Conservation (phyloP, 1,140 invertebrate genomes). For the Drosophila guanche region DNA sequence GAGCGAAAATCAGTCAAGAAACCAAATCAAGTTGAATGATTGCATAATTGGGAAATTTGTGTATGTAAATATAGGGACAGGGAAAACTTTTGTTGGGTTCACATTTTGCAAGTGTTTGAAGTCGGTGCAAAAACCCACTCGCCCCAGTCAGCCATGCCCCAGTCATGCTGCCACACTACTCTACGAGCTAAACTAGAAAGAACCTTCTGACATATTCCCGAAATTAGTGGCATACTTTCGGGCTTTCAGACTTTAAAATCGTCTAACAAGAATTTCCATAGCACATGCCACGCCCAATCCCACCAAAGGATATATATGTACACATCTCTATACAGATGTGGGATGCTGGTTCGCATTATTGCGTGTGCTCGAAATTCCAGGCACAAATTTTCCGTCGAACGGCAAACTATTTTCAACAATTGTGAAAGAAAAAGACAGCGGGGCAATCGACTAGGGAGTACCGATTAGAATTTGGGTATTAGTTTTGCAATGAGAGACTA, state of each 20-base stretch:
- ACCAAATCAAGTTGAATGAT: slow-evolving; percentile 67
- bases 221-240: slow-evolving; percentile 43
- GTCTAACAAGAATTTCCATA: slow-evolving; percentile 17
- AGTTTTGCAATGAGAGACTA: too few relatives aligned
- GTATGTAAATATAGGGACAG: slow-evolving; percentile 26
- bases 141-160: background rate
- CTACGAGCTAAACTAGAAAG: too few relatives aligned
- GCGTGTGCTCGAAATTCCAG: slow-evolving; percentile 3
- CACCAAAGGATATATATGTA: background rate
- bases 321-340: background rate
- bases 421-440: too few relatives aligned
- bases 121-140: slow-evolving; percentile 5
- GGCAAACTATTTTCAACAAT: too few relatives aligned
- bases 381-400: too few relatives aligned
- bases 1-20: slow-evolving; percentile 65
- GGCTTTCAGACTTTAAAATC: slow-evolving; percentile 16
- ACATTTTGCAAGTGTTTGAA: slow-evolving; percentile 44
- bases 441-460: too few relatives aligned
- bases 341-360: slow-evolving; percentile 4
- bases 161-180: background rate
- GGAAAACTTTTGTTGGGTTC: slow-evolving; percentile 28
- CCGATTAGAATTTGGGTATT: too few relatives aligned
- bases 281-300: slow-evolving; percentile 1
- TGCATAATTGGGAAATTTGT: slow-evolving; percentile 54
- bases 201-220: background rate